Percentiles rank a stretch among this genome's conserved stretches.
Evolutionary conservation across 2,888 invertebrate species (phyloP).

Genomic region (Drosophila atroscutellata): DNA sequence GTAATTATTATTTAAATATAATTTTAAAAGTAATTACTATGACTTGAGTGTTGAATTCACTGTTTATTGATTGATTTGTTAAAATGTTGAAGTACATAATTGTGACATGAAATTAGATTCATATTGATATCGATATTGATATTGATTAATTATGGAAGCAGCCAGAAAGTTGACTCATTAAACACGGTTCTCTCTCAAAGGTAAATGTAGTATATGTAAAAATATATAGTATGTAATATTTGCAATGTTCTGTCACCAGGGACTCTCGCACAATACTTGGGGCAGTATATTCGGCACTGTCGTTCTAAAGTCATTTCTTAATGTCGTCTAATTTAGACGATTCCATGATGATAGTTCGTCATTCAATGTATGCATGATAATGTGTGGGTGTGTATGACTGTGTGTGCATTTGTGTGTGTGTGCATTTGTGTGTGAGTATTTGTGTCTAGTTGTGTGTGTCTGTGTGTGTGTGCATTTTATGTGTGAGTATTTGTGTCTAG

Average conservation of each 20-base stretch:
- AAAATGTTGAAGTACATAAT: slow-evolving; percentile 32
- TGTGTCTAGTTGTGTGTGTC: slow-evolving; percentile 11
- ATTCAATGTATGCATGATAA: slow-evolving; percentile 41
- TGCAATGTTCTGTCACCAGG: slow-evolving; percentile 47
- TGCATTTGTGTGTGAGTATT: neutral
- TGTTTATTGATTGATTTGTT: slow-evolving; percentile 36
- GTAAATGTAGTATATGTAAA: slow-evolving; percentile 20
- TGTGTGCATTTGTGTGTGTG: slow-evolving; percentile 14
- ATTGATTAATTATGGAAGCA: slow-evolving; percentile 42
- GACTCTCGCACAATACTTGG: slow-evolving; percentile 55
- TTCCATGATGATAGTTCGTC: slow-evolving; percentile 58
- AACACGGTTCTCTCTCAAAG: slow-evolving; percentile 29
- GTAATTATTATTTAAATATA: slow-evolving; percentile 54
- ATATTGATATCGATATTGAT: slow-evolving; percentile 17
- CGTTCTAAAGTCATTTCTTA: slow-evolving; percentile 48
- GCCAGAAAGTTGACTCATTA: slow-evolving; percentile 39
- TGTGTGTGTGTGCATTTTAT: slow-evolving; percentile 29
- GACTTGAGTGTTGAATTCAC: slow-evolving; percentile 67
- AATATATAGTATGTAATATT: slow-evolving; percentile 38
- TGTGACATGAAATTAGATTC: slow-evolving; percentile 41
- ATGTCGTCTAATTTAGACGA: slow-evolving; percentile 77
- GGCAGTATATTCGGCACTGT: slow-evolving; percentile 53
- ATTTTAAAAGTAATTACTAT: slow-evolving; percentile 76
- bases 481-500: neutral
- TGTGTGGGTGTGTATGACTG: slow-evolving; percentile 16